Evolutionary conservation across 2,888 invertebrate species (phyloP).

Genomic region (Scaeva pyrastri): DNA sequence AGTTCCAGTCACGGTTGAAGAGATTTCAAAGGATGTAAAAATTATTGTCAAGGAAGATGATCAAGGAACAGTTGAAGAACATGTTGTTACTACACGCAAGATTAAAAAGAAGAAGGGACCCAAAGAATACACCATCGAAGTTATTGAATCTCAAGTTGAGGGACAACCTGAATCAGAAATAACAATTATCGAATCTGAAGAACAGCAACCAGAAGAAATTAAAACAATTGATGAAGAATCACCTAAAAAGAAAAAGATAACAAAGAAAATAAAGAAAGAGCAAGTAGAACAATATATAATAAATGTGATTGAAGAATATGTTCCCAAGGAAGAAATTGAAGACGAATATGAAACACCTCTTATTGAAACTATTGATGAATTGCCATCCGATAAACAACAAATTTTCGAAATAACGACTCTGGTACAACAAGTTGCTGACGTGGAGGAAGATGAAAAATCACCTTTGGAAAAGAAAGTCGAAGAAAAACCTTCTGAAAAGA

Average conservation of each 20-base stretch:
- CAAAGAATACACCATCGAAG: constrained; percentile 84
- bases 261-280: constrained; percentile 78
- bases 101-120: constrained; percentile 84
- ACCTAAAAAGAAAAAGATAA: constrained; percentile 77
- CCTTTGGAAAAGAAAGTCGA: constrained; percentile 73
- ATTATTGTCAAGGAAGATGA: constrained; percentile 78
- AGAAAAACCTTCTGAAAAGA: constrained; percentile 73
- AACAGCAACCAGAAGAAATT: constrained; percentile 78
- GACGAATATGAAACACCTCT: constrained; percentile 67
- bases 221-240: constrained; percentile 48
- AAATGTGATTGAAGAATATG: constrained; percentile 80
- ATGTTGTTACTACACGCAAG: constrained; percentile 83
- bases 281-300: constrained; percentile 80
- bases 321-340: constrained; percentile 71
- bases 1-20: constrained; percentile 76
- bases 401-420: constrained; percentile 76
- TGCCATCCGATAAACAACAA: constrained; percentile 82
- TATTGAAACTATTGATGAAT: constrained; percentile 69
- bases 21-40: constrained; percentile 79
- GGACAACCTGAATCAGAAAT: constrained; percentile 83
- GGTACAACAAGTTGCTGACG: constrained; percentile 64
- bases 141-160: constrained; percentile 83
- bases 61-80: constrained; percentile 81
- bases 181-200: constrained; percentile 81
- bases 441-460: constrained; percentile 79